These are phyloP conservation scores for Drosophila kanekoi DNA, from an alignment of 2,888 invertebrate genomes.

Conservation along the genomic window DNA sequence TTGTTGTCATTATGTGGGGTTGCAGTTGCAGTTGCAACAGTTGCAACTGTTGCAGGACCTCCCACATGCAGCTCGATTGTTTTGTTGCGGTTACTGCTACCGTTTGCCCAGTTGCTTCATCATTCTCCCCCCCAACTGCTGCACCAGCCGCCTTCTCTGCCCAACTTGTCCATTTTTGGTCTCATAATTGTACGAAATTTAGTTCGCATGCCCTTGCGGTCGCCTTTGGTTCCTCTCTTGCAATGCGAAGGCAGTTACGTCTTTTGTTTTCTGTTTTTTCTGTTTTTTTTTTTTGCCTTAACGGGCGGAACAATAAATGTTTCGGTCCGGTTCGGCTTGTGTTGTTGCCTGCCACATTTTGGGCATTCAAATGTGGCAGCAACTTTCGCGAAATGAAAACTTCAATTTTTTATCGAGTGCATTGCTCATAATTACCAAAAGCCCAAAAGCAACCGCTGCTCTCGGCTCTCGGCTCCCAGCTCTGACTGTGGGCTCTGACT, in stretches of 20 bases:
- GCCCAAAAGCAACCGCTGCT: slow-evolving; percentile 44
- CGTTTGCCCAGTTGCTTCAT: slow-evolving; percentile 64
- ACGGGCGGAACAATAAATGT: slow-evolving; percentile 82
- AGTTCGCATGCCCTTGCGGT: slow-evolving; percentile 82
- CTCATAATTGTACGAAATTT: slow-evolving; percentile 82
- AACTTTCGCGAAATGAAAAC: slow-evolving; percentile 80
- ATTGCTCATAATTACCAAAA: slow-evolving; percentile 79
- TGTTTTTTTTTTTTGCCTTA: slow-evolving; percentile 61
- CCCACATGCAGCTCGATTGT: slow-evolving; percentile 75
- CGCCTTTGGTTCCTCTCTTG: slow-evolving; percentile 54
- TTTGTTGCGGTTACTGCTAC: slow-evolving; percentile 75
- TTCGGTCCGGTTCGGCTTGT: slow-evolving; percentile 38
- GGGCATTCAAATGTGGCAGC: slow-evolving; percentile 64
- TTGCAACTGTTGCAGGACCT: slow-evolving; percentile 66
- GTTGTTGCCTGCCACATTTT: slow-evolving; percentile 48
- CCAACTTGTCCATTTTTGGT: slow-evolving; percentile 49
- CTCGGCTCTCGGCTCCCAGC: slow-evolving; percentile 2
- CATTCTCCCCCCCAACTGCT: slow-evolving; percentile 21
- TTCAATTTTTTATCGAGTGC: slow-evolving; percentile 80
- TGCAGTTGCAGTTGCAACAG: slow-evolving; percentile 33
- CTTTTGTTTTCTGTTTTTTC: slow-evolving; percentile 47
- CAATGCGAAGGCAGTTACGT: slow-evolving; percentile 19
- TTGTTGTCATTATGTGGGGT: slow-evolving; percentile 69
- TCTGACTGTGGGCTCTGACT: no score
- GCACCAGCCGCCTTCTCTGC: background rate